These are phyloP conservation scores for Clunio marinus DNA, from an alignment of 2,888 invertebrate genomes.

Conservation along the genomic window DNA sequence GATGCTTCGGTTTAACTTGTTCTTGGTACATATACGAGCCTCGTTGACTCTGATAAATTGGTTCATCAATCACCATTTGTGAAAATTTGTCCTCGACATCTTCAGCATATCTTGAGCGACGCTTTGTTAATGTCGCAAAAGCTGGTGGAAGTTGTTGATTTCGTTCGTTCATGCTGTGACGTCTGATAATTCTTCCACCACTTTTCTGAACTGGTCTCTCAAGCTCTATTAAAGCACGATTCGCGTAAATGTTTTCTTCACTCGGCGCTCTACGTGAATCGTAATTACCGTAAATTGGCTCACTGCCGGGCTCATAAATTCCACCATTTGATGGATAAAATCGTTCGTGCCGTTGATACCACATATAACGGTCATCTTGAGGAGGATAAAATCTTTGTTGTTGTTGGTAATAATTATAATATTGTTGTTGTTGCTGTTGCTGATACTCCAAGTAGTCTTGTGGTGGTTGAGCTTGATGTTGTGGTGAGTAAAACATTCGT, in stretches of 20 bases:
- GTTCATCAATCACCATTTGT: slow-evolving; percentile 44
- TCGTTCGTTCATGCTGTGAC: slow-evolving; percentile 51
- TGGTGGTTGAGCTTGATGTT: slow-evolving; percentile 16
- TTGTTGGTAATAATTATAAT: slow-evolving; percentile 41
- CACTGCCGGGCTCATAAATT: slow-evolving; percentile 49
- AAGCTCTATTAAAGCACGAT: slow-evolving; percentile 50
- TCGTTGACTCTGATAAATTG: slow-evolving; percentile 49
- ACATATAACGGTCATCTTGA: slow-evolving; percentile 35
- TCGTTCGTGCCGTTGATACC: slow-evolving; percentile 40
- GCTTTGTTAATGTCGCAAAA: slow-evolving; percentile 27
- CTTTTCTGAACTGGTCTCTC: slow-evolving; percentile 43
- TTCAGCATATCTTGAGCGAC: slow-evolving; percentile 41
- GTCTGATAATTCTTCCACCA: slow-evolving; percentile 46
- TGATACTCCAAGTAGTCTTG: slow-evolving; percentile 38
- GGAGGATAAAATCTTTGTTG: slow-evolving; percentile 33
- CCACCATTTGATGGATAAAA: slow-evolving; percentile 47
- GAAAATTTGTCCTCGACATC: slow-evolving; percentile 49
- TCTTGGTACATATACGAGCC: slow-evolving; percentile 41
- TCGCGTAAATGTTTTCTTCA: slow-evolving; percentile 48
- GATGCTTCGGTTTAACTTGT: neutral
- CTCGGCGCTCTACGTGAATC: slow-evolving; percentile 42
- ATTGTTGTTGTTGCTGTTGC: slow-evolving; percentile 29
- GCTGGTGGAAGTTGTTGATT: slow-evolving; percentile 33
- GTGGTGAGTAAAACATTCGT: slow-evolving; percentile 31
- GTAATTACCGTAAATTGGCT: slow-evolving; percentile 50